Percentiles rank a stretch among this genome's conserved stretches.
phyloP scores from a whole-genome alignment of 37 sponge, comb jelly and placozoan species.

The Ianthella basta region DNA sequence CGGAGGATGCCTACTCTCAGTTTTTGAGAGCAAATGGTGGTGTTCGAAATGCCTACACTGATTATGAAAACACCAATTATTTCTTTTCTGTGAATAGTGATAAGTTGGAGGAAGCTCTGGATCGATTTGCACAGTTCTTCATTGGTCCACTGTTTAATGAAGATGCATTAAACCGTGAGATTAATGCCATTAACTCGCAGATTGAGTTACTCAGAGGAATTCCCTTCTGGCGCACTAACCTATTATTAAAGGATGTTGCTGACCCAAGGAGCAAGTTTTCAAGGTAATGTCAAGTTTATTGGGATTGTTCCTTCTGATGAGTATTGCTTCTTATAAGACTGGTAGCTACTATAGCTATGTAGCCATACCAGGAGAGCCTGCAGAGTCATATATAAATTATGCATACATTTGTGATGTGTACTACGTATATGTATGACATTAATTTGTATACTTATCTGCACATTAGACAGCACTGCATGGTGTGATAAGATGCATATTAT shows the following conservation, averaged over 20 bases:
- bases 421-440: no score
- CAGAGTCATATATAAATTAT: no score
- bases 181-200: conserved; percentile 88
- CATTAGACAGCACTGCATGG: no score
- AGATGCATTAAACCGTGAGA: conserved; percentile 56
- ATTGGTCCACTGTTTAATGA: conserved; percentile 75
- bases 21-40: conserved; percentile 84
- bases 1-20: conserved; percentile 60
- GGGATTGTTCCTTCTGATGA: no score
- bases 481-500: no score
- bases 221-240: conserved; percentile 77
- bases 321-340: no score
- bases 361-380: no score
- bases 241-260: conserved; percentile 73
- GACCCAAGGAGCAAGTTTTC: conserved; percentile 67
- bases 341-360: no score
- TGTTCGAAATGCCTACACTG: conserved; percentile 89
- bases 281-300: no score
- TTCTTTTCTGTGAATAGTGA: conserved; percentile 67
- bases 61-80: conserved; percentile 88
- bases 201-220: conserved; percentile 62
- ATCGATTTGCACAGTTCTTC: conserved; percentile 90
- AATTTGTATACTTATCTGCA: no score
- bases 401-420: no score
- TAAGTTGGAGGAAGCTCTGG: conserved; percentile 70